A percentile compares a stretch with the other conserved stretches of the same genome.
Conservation (phyloP, 1,140 invertebrate genomes). For the Cherax destructor region DNA sequence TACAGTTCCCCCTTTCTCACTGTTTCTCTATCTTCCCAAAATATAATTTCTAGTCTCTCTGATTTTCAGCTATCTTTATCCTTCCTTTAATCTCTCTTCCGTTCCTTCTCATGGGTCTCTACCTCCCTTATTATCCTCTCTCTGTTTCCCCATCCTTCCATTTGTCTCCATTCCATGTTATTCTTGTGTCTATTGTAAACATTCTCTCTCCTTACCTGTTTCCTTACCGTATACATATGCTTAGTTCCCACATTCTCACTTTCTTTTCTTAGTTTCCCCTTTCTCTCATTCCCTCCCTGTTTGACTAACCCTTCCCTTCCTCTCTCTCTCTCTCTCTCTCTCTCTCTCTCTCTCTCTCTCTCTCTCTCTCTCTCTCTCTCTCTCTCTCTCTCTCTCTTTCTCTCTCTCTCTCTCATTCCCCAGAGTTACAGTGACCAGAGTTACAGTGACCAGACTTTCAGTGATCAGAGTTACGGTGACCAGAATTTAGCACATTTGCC, state of each 20-base stretch:
- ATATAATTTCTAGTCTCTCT: not conserved
- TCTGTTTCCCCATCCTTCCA: too few relatives aligned
- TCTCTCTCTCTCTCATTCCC: not conserved
- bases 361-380: not conserved
- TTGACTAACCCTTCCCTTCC: not conserved
- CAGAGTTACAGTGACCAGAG: too few relatives aligned
- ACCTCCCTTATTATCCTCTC: too few relatives aligned
- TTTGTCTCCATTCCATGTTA: too few relatives aligned
- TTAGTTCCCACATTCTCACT: too few relatives aligned
- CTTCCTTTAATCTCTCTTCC: not conserved
- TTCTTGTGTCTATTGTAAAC: too few relatives aligned
- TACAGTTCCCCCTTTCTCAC: not conserved
- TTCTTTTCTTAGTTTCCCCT: not conserved
- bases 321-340: not conserved
- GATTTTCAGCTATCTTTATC: not conserved
- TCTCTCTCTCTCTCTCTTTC: not conserved
- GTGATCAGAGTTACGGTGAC: too few relatives aligned
- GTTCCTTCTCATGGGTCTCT: too few relatives aligned
- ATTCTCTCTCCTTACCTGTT: too few relatives aligned
- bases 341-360: not conserved
- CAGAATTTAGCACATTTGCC: too few relatives aligned
- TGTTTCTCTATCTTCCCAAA: not conserved
- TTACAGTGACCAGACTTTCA: too few relatives aligned
- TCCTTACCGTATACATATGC: too few relatives aligned
- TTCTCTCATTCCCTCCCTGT: slow-evolving; percentile 5